Conservation (phyloP, 2,113 vertebrate species). For the Lota lota region DNA sequence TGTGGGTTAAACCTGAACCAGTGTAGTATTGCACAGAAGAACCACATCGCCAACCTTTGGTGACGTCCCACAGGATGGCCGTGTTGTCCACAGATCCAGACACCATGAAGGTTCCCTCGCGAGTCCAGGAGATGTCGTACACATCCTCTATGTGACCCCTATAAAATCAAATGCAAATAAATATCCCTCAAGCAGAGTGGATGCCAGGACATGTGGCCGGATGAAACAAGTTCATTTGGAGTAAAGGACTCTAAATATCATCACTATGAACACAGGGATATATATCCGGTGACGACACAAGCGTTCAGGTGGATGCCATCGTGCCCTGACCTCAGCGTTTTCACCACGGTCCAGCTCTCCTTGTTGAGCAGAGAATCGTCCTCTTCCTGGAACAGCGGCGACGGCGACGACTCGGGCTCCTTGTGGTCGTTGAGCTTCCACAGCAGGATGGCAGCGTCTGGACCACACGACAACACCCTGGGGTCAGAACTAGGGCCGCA, state of each 20-base stretch:
- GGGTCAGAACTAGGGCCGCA: too few species aligned
- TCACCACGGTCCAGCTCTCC: constrained; percentile 92
- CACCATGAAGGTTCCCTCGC: constrained; percentile 88
- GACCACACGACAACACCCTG: background rate
- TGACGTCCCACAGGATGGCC: constrained; percentile 94
- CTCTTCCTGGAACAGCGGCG: constrained; percentile 83
- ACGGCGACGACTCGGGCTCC: constrained; percentile 81
- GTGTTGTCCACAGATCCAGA: constrained; percentile 98
- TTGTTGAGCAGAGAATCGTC: constrained; percentile 92
- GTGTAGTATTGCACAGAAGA: background rate
- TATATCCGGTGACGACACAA: too few species aligned
- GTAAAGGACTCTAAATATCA: too few species aligned
- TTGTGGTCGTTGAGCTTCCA: constrained; percentile 96
- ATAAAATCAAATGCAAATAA: background rate
- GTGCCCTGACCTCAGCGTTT: constrained; percentile 83
- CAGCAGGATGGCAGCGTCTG: constrained; percentile 89
- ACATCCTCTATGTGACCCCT: constrained; percentile 98
- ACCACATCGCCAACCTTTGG: constrained; percentile 78
- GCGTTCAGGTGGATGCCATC: too few species aligned
- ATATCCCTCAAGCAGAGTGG: too few species aligned
- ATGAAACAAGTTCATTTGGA: too few species aligned
- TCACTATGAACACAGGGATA: too few species aligned
- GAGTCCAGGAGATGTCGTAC: constrained; percentile 93
- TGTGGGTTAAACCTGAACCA: background rate
- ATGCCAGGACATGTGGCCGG: too few species aligned